A percentile compares a stretch with the other conserved stretches of the same genome.
Evolutionary conservation across 2,113 vertebrate species (phyloP).

Genomic region (Todiramphus saurophagus): DNA sequence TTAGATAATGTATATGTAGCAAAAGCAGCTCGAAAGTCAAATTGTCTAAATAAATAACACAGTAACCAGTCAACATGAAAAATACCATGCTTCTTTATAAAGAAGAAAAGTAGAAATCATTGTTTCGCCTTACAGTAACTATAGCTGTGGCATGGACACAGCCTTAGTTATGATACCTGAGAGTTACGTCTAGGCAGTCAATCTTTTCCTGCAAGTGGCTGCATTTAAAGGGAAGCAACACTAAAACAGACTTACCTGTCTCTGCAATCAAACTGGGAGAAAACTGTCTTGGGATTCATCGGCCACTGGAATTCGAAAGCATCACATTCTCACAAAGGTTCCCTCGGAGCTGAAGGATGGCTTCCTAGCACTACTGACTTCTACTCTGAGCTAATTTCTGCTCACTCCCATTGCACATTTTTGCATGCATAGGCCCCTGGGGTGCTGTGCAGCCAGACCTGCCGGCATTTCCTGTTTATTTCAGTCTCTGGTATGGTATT

Average conservation of each 20-base stretch:
- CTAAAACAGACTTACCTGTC: not conserved
- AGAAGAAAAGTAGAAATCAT: not conserved
- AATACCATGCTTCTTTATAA: not conserved
- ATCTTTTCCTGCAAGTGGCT: not conserved
- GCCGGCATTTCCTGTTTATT: constrained; percentile 41
- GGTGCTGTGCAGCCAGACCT: constrained; percentile 29
- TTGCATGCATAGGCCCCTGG: not conserved
- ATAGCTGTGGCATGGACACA: not conserved
- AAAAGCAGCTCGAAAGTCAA: constrained; percentile 2
- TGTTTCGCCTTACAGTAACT: not conserved
- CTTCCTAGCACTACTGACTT: not conserved
- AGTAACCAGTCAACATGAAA: not conserved
- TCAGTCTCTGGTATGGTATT: constrained; percentile 20
- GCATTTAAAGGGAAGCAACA: not conserved
- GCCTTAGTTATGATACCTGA: not conserved
- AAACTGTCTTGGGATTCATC: not conserved
- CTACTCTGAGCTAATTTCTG: constrained; percentile 22
- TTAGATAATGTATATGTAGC: not conserved
- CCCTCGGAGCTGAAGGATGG: not conserved
- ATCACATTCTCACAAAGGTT: not conserved
- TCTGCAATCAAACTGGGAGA: not conserved
- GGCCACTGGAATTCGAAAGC: not conserved
- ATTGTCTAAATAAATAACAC: constrained; percentile 15
- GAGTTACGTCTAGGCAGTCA: not conserved
- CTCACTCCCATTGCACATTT: not conserved